Conservation (phyloP, 2,888 invertebrate species). For the Sipha maydis region DNA sequence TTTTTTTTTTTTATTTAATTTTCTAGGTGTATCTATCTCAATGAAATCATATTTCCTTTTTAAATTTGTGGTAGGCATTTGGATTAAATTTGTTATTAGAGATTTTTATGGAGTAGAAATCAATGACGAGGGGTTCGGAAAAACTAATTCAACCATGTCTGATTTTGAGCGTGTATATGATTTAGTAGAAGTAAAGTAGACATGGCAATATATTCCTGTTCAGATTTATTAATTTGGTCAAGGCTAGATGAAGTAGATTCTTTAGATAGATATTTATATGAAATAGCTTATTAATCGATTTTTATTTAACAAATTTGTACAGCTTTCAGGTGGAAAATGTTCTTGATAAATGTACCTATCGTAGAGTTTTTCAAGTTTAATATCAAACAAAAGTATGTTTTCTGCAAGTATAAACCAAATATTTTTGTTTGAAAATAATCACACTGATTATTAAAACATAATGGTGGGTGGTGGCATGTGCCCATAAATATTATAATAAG, state of each 20-base stretch:
- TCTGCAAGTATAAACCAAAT: no score
- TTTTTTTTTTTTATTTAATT: no score
- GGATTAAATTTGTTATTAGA: conserved; percentile 22
- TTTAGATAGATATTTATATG: neutral
- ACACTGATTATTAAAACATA: no score
- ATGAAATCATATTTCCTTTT: conserved; percentile 7
- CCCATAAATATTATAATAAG: neutral
- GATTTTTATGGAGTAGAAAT: conserved; percentile 15
- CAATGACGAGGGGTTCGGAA: no score
- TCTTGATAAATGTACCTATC: conserved; percentile 14
- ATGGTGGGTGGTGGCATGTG: no score
- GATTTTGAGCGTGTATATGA: conserved; percentile 9
- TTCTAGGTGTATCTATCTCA: no score
- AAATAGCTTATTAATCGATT: neutral
- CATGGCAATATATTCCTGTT: neutral
- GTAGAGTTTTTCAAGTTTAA: no score
- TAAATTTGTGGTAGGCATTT: conserved; percentile 18
- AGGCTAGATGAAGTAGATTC: conserved; percentile 5
- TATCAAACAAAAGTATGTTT: no score
- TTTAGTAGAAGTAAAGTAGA: neutral
- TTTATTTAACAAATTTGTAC: neutral
- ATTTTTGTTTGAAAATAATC: no score
- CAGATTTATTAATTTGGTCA: no score
- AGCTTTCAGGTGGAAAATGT: no score
- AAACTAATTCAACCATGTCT: conserved; percentile 14